Conservation (phyloP, 1,140 invertebrate genomes). For the Drosophila ficusphila region DNA sequence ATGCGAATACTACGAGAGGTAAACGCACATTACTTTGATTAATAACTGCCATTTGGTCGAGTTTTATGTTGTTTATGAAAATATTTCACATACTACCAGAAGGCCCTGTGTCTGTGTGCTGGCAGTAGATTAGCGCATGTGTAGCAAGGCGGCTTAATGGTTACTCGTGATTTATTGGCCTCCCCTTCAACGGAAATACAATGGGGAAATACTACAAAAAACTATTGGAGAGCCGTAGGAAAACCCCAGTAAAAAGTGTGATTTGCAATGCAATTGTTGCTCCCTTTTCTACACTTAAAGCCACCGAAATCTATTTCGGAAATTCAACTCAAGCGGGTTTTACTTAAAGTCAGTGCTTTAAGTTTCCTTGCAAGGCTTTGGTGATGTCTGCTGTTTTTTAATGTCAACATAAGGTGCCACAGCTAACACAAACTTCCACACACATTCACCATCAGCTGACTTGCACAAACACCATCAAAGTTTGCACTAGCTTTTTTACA, state of each 20-base stretch:
- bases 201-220: conserved; percentile 14
- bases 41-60: conserved; percentile 81
- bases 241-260: not conserved
- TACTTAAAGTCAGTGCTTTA: conserved; percentile 36
- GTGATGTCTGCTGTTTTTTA: conserved; percentile 36
- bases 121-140: conserved; percentile 76
- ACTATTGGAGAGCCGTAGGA: not conserved
- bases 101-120: conserved; percentile 16
- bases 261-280: conserved; percentile 40
- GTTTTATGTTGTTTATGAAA: conserved; percentile 83
- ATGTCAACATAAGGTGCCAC: conserved; percentile 58
- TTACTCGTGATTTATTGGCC: conserved; percentile 69
- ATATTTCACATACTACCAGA: conserved; percentile 69
- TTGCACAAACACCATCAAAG: conserved; percentile 23
- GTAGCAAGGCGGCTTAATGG: conserved; percentile 73
- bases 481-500: conserved; percentile 32
- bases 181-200: conserved; percentile 28
- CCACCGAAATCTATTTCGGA: not conserved
- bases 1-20: conserved; percentile 18
- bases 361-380: conserved; percentile 9
- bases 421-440: conserved; percentile 17
- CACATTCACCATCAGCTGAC: conserved; percentile 10
- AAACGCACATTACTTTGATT: conserved; percentile 80
- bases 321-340: conserved; percentile 45
- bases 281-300: conserved; percentile 5